Percentiles rank a stretch among this genome's conserved stretches.
phyloP scores from a whole-genome alignment of 2,797 vertebrate genomes.

The Bovichtus variegatus region DNA sequence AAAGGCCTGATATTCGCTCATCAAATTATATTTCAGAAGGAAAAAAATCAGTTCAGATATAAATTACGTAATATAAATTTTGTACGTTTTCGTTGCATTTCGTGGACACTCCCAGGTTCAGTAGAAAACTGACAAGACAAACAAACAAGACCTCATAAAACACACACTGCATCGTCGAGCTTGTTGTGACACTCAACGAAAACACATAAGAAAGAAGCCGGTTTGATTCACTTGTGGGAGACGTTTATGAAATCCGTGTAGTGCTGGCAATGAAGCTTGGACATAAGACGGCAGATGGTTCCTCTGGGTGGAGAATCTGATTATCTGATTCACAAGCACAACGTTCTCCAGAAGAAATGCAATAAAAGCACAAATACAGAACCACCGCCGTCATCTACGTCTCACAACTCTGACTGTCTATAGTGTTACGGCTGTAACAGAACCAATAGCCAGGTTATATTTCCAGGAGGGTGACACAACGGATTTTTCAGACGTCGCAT shows the following conservation, averaged over 20 bases:
- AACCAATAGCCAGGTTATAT: not conserved
- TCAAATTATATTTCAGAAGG: not conserved
- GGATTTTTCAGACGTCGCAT: not conserved
- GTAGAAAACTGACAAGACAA: slow-evolving; percentile 20
- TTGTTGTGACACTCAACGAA: not conserved
- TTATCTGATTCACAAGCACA: slow-evolving; percentile 32
- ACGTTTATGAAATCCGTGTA: not conserved
- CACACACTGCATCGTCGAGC: slow-evolving; percentile 1
- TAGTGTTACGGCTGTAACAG: not conserved
- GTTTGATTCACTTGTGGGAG: slow-evolving; percentile 6
- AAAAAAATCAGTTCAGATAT: not conserved
- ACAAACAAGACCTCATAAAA: not conserved
- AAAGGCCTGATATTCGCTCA: not conserved
- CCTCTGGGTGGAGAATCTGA: not conserved
- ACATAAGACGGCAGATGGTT: not conserved
- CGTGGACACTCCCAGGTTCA: slow-evolving; percentile 27
- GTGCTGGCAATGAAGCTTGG: not conserved
- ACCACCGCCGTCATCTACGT: not conserved
- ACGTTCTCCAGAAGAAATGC: slow-evolving; percentile 30
- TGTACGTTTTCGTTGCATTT: no score
- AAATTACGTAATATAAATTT: no score
- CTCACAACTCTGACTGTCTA: not conserved
- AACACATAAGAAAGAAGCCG: slow-evolving; percentile 5
- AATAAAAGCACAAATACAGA: slow-evolving; percentile 21
- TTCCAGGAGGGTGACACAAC: not conserved